Percentiles rank a stretch among this genome's conserved stretches.
These are phyloP conservation scores for Mnemiopsis leidyi DNA, from an alignment of 37 sponge, comb jelly and placozoan genomes.

Conservation along the genomic window DNA sequence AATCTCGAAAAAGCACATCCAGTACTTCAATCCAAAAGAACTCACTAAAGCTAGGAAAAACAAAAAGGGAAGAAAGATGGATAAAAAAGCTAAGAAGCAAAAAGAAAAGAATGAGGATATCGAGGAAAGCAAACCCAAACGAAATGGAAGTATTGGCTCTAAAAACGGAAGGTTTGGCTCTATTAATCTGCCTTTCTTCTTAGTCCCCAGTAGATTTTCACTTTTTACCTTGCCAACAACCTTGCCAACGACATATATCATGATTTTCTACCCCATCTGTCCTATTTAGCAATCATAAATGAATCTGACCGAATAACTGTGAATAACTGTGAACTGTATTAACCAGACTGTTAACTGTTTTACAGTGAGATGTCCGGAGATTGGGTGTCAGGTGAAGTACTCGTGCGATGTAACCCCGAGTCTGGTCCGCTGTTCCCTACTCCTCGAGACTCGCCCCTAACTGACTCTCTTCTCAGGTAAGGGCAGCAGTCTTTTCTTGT, in stretches of 20 bases:
- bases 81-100: background rate
- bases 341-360: too few species aligned
- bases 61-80: background rate
- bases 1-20: conserved; percentile 47
- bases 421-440: background rate
- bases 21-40: conserved; percentile 21
- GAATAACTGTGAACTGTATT: too few species aligned
- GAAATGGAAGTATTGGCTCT: background rate
- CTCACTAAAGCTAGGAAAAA: background rate
- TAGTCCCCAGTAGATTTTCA: too few species aligned
- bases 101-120: background rate
- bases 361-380: conserved; percentile 8
- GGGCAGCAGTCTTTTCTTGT: too few species aligned
- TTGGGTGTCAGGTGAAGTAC: background rate
- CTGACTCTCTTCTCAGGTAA: conserved; percentile 32
- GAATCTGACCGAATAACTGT: too few species aligned
- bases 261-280: too few species aligned
- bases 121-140: background rate
- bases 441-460: conserved; percentile 7
- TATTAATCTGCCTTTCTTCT: too few species aligned
- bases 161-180: background rate
- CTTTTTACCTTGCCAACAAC: too few species aligned
- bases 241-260: too few species aligned
- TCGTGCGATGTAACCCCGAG: background rate
- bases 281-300: too few species aligned